Evolutionary conservation across 2,888 invertebrate species (phyloP), one percentile per base, ranked within the genome.

Genomic region (Drosophila sordidula): DNA sequence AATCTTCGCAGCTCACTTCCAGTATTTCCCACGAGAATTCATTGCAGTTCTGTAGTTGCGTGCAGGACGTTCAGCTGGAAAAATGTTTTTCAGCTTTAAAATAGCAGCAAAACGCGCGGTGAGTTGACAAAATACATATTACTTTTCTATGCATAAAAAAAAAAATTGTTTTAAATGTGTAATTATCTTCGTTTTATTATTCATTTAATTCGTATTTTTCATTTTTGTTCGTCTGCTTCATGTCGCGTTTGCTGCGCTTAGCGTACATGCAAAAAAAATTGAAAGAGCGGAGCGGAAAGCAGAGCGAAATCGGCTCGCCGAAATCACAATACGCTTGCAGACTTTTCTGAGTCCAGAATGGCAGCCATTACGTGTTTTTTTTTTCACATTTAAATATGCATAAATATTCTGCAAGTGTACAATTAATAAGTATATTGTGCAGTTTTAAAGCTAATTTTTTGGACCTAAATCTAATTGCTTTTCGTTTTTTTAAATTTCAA

Each of bases 341-440:
- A 55, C 55, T 12, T 12, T 18, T 9, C 12, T 14, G 8, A 9
- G 42, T 44, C n/a, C n/a, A 29, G 2, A 22, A 45, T 54, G 45
- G 45, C 52, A 54, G 54, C 45, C 32, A 54, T 18, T 22, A 3
- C 6, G 18, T 22, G 8, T 12, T n/a, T 11, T 26, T 9, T n/a
- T 26, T 26, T 25, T 18, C 6, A 52, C 32, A 44, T 54, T 44
- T 44, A 18, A 32, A 46, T 22, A 49, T 16, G 18, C 22, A n/a
- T 54, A 29, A 14, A 38, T 8, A 14, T 42, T 4, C 36, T 47
- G 55, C 49, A 36, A 12, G 49, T 12, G 54, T 55, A 12, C 14
- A 4, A 26, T 36, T 49, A 49, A 38, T 55, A 55, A 49, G 36
- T 55, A 55, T 55, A 47, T 55, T 55, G 55, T 55, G 55, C 49